Evolutionary conservation across 2,797 vertebrate species (phyloP).

Genomic region (Mustela erminea): DNA sequence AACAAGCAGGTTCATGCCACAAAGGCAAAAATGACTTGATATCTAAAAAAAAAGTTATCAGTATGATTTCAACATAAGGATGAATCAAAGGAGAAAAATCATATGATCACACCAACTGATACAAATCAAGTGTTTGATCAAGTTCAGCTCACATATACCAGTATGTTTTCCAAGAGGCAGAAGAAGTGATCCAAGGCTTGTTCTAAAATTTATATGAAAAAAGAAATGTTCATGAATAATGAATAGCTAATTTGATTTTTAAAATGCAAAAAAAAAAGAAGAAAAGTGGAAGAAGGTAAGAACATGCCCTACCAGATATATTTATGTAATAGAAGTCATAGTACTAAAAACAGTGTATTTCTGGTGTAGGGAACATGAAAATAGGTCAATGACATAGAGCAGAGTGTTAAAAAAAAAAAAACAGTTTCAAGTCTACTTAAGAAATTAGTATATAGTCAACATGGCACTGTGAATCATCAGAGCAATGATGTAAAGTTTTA

Average conservation of each 20-base stretch:
- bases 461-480: not conserved
- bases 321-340: not conserved
- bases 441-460: not conserved
- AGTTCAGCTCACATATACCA: not conserved
- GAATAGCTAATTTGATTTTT: not conserved
- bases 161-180: not conserved
- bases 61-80: not conserved
- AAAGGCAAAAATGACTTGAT: not conserved
- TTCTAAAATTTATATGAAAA: slow-evolving; percentile 6
- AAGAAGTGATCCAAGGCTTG: slow-evolving; percentile 5
- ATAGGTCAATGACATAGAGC: not conserved
- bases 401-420: not conserved
- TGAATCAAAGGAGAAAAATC: not conserved
- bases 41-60: not conserved
- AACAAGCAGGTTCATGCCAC: not conserved
- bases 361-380: not conserved
- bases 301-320: not conserved
- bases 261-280: not conserved
- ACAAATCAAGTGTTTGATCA: not conserved
- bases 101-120: not conserved
- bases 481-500: not conserved
- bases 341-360: not conserved
- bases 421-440: not conserved
- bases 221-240: not conserved
- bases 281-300: not conserved